Evolutionary conservation across 2,113 vertebrate species (phyloP).

Genomic region (Carlito syrichta): DNA sequence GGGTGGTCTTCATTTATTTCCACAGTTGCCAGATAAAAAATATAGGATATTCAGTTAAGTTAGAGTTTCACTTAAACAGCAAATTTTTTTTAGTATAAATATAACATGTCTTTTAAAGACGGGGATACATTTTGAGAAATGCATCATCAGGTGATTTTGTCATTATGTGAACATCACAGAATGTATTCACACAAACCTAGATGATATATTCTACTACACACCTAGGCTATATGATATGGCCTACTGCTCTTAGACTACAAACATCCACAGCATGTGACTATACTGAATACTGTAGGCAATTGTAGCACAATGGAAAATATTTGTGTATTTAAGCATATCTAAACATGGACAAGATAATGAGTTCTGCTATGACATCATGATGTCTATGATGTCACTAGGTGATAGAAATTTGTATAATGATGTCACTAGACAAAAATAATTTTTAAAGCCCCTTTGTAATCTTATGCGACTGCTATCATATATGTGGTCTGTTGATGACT

Average conservation of each 20-base stretch:
- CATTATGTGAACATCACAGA: background rate
- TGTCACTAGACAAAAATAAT: background rate
- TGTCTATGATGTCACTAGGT: background rate
- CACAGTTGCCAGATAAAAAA: background rate
- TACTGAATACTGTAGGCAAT: background rate
- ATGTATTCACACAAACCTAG: background rate
- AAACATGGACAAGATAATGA: background rate
- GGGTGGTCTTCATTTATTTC: slow-evolving; percentile 14
- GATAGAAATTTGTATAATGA: background rate
- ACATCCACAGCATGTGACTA: background rate
- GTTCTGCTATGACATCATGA: background rate
- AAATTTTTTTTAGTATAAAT: slow-evolving; percentile 15
- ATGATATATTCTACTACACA: background rate
- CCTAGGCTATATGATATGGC: background rate
- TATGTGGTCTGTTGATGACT: background rate
- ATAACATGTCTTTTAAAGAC: background rate
- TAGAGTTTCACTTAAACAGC: slow-evolving; percentile 31
- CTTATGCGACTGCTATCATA: background rate
- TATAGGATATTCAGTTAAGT: background rate
- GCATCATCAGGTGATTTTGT: background rate
- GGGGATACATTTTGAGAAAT: background rate
- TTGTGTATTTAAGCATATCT: background rate
- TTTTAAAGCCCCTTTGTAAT: background rate
- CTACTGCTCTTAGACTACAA: background rate
- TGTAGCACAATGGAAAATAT: background rate